These are phyloP conservation scores for Pelvicachromis taeniatus DNA, from an alignment of 2,113 vertebrate genomes.

Conservation along the genomic window DNA sequence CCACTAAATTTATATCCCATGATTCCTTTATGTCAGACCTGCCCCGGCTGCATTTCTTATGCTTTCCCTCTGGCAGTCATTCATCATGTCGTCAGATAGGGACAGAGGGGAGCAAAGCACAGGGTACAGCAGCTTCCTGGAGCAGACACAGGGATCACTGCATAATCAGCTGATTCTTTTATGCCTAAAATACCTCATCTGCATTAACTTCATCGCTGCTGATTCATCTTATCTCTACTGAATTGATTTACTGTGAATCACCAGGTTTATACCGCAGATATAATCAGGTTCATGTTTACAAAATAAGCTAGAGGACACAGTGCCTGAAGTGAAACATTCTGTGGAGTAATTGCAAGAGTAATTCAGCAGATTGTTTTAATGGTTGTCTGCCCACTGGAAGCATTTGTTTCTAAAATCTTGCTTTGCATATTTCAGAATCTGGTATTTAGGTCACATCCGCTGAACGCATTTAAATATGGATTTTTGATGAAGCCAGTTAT, in stretches of 20 bases:
- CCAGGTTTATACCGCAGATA: conserved; percentile 21
- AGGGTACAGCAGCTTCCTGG: conserved; percentile 27
- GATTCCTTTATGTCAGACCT: conserved; percentile 33
- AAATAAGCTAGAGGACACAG: conserved; percentile 38
- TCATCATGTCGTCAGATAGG: conserved; percentile 54
- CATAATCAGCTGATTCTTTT: conserved; percentile 52
- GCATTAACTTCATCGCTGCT: conserved; percentile 44
- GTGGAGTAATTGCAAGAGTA: background rate
- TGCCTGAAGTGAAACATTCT: conserved; percentile 21
- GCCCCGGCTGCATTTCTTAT: conserved; percentile 11
- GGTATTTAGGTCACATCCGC: conserved; percentile 42
- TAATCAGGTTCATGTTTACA: conserved; percentile 54
- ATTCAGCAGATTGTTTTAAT: conserved; percentile 37
- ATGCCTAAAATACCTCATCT: conserved; percentile 53
- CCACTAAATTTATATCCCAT: conserved; percentile 30
- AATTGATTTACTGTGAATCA: conserved; percentile 51
- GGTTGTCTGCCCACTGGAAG: conserved; percentile 18
- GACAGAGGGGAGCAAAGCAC: background rate
- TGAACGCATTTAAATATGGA: background rate
- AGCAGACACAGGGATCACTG: conserved; percentile 25
- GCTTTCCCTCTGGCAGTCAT: conserved; percentile 32
- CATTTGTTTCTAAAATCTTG: conserved; percentile 13
- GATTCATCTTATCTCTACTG: conserved; percentile 40
- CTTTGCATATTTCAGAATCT: conserved; percentile 41
- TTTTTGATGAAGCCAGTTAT: background rate